Evolutionary conservation across 2,113 vertebrate species (phyloP), one percentile per base, ranked within the genome.

Genomic region (human (Homo sapiens)): DNA sequence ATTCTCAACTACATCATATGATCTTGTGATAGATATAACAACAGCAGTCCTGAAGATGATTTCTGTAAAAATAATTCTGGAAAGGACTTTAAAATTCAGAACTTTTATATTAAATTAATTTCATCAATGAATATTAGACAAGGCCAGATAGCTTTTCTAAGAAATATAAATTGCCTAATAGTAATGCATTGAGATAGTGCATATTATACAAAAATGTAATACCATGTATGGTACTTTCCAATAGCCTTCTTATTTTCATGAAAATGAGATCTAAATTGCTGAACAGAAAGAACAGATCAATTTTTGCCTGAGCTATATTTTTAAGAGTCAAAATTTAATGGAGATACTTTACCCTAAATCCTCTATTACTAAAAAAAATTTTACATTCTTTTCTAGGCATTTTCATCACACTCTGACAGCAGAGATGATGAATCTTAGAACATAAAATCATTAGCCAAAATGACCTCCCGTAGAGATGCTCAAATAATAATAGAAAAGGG

Each of bases 51-150:
- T 52, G 38, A 93, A 83, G 40, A 96, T 35, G 10, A 52, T 82
- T 96, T 98, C 92, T 68, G 72, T 89, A 75, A 96, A 80, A 97
- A 94, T 43, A 93, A 95, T 94, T 97, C 92, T 97, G 57, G 45
- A 97, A 98, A 96, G 38, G 6, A 52, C 86, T 92, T 92, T 83
- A 93, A 68, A 30, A 94, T 32, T 18, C 0, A 2, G 4, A 0
- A 0, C n/a, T 97, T 98, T 97, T 76, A 10, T 94, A 73, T 96
- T 90, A 97, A 96, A 97, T 80, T 14, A 0, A 12, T 96, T 97
- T 82, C 43, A 95, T 95, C 50, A 92, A 14, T 90, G 94, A 98
- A 82, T 5, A 72, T 40, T 91, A 96, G 68, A 90, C 32, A 85
- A 92, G 50, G 43, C 57, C 70, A 93, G 55, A 64, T 25, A 92